Evolutionary conservation across 2,113 vertebrate genomes (phyloP).

Genomic region (Nannobrachium achirus): DNA sequence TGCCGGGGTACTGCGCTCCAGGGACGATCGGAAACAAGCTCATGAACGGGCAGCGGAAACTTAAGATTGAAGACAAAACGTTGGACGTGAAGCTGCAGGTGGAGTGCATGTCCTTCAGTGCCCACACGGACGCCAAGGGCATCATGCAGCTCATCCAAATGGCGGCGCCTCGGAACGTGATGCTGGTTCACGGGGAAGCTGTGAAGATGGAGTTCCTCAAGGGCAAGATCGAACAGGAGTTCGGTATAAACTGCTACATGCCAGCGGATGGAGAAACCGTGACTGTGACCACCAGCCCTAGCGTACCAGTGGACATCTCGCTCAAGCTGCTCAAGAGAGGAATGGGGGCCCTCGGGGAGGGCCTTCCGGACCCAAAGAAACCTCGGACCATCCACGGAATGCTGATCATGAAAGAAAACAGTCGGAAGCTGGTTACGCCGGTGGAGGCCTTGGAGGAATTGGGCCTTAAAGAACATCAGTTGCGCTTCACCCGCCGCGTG

Average conservation of each 20-base stretch:
- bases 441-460: slow-evolving; percentile 96
- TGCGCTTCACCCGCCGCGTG: slow-evolving; percentile 94
- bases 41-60: slow-evolving; percentile 93
- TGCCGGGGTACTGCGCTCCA: slow-evolving; percentile 96
- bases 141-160: slow-evolving; percentile 99
- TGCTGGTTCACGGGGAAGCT: slow-evolving; percentile 94
- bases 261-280: slow-evolving; percentile 93
- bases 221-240: slow-evolving; percentile 97
- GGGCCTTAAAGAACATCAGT: slow-evolving; percentile 91
- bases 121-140: slow-evolving; percentile 95
- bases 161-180: slow-evolving; percentile 89
- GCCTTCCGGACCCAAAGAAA: slow-evolving; percentile 87
- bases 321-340: slow-evolving; percentile 93
- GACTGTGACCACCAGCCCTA: slow-evolving; percentile 88
- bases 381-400: slow-evolving; percentile 92
- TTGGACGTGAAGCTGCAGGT: slow-evolving; percentile 98
- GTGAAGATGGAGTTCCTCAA: slow-evolving; percentile 98
- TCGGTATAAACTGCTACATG: slow-evolving; percentile 93
- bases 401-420: slow-evolving; percentile 94
- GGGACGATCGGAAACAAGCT: slow-evolving; percentile 98
- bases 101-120: slow-evolving; percentile 99
- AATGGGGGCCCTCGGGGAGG: slow-evolving; percentile 89
- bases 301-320: slow-evolving; percentile 93
- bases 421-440: slow-evolving; percentile 88
- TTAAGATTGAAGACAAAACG: slow-evolving; percentile 97